Conservation (phyloP, 2,113 vertebrate species). For the Paradoxurus hermaphroditus region DNA sequence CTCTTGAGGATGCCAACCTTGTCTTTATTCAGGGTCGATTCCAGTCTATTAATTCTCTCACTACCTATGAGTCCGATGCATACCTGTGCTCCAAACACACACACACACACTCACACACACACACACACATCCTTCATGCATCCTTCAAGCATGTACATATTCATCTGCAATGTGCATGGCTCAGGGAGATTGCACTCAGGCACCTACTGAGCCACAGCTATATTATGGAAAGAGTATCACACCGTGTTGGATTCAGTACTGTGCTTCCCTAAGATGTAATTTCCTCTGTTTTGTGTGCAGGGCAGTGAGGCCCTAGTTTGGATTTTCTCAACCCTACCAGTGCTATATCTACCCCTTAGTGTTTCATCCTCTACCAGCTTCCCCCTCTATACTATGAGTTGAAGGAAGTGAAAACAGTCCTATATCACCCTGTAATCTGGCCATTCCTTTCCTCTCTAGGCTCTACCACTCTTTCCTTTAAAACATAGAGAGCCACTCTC, state of each 20-base stretch:
- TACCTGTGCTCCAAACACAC: rapidly evolving
- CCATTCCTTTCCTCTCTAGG: background rate
- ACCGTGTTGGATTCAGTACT: background rate
- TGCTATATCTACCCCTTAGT: background rate
- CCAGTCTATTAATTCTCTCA: background rate
- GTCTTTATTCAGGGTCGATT: background rate
- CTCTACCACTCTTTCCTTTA: background rate
- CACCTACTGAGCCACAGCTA: background rate
- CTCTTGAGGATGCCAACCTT: background rate
- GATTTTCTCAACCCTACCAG: background rate
- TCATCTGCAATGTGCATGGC: background rate
- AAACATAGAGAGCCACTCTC: background rate
- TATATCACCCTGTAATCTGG: background rate
- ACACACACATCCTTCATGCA: background rate
- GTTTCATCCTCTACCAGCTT: background rate
- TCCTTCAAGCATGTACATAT: no score
- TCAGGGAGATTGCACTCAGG: background rate
- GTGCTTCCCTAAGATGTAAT: background rate
- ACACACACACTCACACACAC: background rate
- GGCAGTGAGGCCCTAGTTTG: rapidly evolving
- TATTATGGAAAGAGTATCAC: background rate
- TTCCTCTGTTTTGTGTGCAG: background rate
- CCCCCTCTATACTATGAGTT: background rate
- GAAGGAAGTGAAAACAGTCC: background rate
- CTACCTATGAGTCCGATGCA: background rate